Percentiles rank a stretch among this genome's conserved stretches.
These are phyloP conservation scores for Entomyzon cyanotis DNA, from an alignment of 2,113 vertebrate species.

Conservation along the genomic window DNA sequence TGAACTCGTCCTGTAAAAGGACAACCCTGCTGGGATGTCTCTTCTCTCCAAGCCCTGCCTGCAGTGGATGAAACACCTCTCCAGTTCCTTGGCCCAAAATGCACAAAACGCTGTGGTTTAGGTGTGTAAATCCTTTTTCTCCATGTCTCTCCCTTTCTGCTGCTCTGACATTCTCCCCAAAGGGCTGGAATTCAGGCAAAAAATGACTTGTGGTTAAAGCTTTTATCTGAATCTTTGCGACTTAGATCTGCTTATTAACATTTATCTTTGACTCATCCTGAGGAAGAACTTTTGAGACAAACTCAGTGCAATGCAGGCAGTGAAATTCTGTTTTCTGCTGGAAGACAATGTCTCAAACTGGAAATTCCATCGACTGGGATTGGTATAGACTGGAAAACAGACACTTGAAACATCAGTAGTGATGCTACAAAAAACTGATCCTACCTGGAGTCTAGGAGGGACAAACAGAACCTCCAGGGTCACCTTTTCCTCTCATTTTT, in stretches of 20 bases:
- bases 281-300: neutral
- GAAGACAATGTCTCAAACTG: neutral
- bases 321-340: neutral
- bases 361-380: neutral
- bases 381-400: neutral
- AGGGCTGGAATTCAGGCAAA: neutral
- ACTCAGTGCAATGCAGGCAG: neutral
- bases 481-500: neutral
- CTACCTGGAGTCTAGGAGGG: neutral
- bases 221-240: neutral
- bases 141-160: neutral
- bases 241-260: neutral
- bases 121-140: neutral
- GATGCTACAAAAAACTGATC: neutral
- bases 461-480: neutral
- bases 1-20: neutral
- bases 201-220: neutral
- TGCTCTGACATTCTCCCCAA: neutral
- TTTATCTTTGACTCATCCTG: neutral
- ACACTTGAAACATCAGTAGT: no score
- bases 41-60: neutral
- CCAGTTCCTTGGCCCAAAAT: neutral
- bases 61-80: neutral
- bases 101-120: neutral
- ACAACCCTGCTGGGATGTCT: neutral